Evolutionary conservation across 2,113 vertebrate genomes (phyloP).

Genomic region (Chunga burmeisteri): DNA sequence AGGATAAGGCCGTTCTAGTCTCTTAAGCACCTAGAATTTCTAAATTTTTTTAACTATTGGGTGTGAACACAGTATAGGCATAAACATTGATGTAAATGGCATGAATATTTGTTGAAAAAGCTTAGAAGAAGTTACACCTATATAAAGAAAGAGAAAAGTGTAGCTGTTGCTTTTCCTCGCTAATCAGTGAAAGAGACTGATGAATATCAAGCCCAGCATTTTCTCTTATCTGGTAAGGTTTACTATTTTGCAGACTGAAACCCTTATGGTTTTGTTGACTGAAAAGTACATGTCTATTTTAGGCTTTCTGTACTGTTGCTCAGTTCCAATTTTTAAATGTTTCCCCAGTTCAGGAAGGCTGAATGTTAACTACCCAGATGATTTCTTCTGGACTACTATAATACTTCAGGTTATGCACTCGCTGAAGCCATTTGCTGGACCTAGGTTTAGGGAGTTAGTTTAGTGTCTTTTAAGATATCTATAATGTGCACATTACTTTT

Average conservation of each 20-base stretch:
- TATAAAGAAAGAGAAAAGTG: background rate
- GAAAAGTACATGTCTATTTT: background rate
- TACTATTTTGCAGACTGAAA: background rate
- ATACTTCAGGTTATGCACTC: background rate
- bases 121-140: background rate
- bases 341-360: background rate
- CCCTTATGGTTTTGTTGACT: background rate
- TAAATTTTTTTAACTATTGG: too few species aligned
- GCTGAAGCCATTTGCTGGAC: background rate
- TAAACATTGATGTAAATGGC: too few species aligned
- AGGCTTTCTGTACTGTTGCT: background rate
- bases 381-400: background rate
- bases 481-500: background rate
- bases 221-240: background rate
- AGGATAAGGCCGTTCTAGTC: too few species aligned
- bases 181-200: background rate
- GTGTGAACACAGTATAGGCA: too few species aligned
- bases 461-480: background rate
- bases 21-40: too few species aligned
- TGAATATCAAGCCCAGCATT: background rate
- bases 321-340: background rate
- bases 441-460: background rate
- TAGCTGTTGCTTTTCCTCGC: background rate
- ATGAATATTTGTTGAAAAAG: too few species aligned
- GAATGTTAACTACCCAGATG: background rate